Conservation (phyloP, 2,113 vertebrate species). For the Atlantisia rogersi region DNA sequence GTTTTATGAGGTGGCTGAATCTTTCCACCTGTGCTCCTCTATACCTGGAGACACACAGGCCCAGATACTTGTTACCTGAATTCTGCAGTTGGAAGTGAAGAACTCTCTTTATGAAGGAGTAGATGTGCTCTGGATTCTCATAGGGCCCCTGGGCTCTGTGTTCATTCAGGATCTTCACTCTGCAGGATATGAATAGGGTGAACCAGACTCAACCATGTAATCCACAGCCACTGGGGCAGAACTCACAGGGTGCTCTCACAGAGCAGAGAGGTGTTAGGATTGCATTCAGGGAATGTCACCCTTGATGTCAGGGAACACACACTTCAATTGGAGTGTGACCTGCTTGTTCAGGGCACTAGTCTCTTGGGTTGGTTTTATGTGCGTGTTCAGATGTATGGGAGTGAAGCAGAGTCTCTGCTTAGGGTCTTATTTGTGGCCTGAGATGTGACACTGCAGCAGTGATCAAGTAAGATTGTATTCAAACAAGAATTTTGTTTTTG, state of each 20-base stretch:
- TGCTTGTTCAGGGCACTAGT: not conserved
- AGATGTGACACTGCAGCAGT: not conserved
- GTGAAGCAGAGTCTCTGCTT: not conserved
- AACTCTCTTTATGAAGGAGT: conserved; percentile 14
- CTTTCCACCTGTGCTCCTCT: not conserved
- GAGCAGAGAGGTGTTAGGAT: not conserved
- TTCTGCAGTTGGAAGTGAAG: conserved; percentile 4
- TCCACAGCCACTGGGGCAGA: not conserved
- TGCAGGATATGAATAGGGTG: not conserved
- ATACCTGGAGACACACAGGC: no score
- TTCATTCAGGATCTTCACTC: not conserved
- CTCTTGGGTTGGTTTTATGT: not conserved
- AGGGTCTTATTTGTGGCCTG: not conserved
- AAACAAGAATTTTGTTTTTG: not conserved
- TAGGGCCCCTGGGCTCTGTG: not conserved
- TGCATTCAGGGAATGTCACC: not conserved
- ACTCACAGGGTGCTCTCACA: not conserved
- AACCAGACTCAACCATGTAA: not conserved
- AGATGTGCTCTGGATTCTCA: conserved; percentile 4
- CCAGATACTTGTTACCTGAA: not conserved
- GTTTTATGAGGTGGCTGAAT: not conserved
- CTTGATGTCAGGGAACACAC: not conserved
- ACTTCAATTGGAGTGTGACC: not conserved
- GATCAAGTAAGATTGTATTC: not conserved
- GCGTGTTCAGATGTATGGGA: not conserved